phyloP scores from a whole-genome alignment of 1,140 invertebrate species.

The Apis florea region DNA sequence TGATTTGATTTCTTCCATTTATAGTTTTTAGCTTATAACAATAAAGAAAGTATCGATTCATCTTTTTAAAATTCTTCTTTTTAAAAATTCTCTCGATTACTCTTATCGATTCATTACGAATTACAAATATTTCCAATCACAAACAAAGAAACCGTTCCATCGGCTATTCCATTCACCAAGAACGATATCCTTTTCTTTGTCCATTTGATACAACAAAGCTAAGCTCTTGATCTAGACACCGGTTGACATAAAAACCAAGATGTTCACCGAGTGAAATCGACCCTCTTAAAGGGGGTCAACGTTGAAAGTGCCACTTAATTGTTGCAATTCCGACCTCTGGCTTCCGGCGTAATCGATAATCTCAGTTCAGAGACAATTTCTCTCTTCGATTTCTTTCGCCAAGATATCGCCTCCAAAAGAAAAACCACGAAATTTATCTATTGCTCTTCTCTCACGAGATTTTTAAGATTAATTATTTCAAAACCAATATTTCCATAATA shows the following conservation, averaged over 20 bases:
- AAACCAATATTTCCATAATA: neutral
- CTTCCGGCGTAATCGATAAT: constrained; percentile 10
- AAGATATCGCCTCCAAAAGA: too few relatives aligned
- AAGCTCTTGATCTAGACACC: neutral
- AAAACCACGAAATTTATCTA: neutral
- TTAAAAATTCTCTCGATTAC: too few relatives aligned
- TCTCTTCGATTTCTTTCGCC: neutral
- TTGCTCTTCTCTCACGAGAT: neutral
- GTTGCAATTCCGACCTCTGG: neutral
- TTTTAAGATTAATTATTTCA: neutral
- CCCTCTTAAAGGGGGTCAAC: neutral
- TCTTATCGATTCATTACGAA: neutral
- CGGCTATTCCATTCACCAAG: too few relatives aligned
- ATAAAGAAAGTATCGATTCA: too few relatives aligned
- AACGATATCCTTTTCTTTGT: neutral
- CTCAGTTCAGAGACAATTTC: neutral
- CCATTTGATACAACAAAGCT: neutral
- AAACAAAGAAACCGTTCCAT: neutral
- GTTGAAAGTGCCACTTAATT: constrained; percentile 24
- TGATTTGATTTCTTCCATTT: too few relatives aligned
- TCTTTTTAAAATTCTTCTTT: too few relatives aligned
- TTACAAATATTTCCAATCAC: neutral
- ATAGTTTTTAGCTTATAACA: too few relatives aligned
- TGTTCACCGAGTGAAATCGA: neutral
- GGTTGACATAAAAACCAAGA: constrained; percentile 18